A percentile compares a stretch with the other conserved stretches of the same genome.
Evolutionary conservation across 2,888 invertebrate species (phyloP).

Genomic region (Drosophila mayaguana): DNA sequence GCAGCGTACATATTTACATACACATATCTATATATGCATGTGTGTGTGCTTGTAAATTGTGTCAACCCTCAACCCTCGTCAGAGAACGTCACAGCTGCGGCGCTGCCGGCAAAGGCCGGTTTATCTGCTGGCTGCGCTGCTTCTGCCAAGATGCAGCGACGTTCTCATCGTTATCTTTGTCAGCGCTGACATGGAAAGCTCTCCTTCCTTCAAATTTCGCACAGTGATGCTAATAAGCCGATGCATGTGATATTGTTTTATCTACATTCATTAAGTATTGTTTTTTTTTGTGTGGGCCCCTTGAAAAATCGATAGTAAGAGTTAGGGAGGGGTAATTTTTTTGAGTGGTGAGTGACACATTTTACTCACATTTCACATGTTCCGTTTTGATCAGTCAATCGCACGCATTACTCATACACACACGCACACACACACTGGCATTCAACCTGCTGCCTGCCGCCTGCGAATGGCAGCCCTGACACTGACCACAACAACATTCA

Average conservation of each 20-base stretch:
- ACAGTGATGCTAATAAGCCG: constrained; percentile 61
- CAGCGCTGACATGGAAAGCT: constrained; percentile 17
- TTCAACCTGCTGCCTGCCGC: constrained; percentile 42
- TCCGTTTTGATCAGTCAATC: constrained; percentile 69
- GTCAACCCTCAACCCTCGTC: constrained; percentile 51
- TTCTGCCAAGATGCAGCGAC: constrained; percentile 17
- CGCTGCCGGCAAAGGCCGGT: constrained; percentile 57
- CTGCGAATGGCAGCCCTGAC: constrained; percentile 63
- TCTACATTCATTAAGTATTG: not conserved
- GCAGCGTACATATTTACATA: constrained; percentile 12
- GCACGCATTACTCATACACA: constrained; percentile 39
- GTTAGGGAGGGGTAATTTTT: constrained; percentile 5
- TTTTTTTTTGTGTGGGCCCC: constrained; percentile 6
- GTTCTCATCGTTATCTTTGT: constrained; percentile 27
- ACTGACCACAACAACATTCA: constrained; percentile 74
- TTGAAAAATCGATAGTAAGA: constrained; percentile 33
- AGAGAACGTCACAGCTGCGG: constrained; percentile 14
- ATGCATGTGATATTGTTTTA: constrained; percentile 31
- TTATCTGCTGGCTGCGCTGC: constrained; percentile 27
- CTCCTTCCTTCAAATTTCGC: constrained; percentile 19
- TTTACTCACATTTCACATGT: constrained; percentile 45
- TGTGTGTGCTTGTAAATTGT: constrained; percentile 44
- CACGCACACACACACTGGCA: constrained; percentile 6
- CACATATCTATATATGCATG: constrained; percentile 6
- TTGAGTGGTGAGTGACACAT: constrained; percentile 65